phyloP scores from a whole-genome alignment of 2,888 invertebrate species.

The Leptopilina drosophilae region DNA sequence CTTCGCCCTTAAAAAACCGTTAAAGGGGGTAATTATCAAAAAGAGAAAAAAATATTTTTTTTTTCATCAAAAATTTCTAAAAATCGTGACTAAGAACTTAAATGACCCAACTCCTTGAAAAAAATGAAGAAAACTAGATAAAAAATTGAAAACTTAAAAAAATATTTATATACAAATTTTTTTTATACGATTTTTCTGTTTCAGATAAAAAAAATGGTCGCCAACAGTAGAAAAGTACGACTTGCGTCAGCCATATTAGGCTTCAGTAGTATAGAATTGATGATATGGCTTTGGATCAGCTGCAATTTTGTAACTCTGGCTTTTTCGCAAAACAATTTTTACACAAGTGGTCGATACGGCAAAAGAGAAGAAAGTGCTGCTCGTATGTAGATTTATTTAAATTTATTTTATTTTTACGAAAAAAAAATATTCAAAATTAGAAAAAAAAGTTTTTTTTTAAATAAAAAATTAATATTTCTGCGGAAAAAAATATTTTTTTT shows the following conservation, averaged over 20 bases:
- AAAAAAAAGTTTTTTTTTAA: too few relatives aligned
- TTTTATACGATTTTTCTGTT: slow-evolving; percentile 6
- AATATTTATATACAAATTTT: slow-evolving; percentile 5
- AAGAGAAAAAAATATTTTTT: too few relatives aligned
- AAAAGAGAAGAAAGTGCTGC: slow-evolving; percentile 62
- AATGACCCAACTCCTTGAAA: too few relatives aligned
- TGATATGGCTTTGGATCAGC: slow-evolving; percentile 65
- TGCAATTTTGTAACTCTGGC: slow-evolving; percentile 62
- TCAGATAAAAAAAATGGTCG: slow-evolving; percentile 48
- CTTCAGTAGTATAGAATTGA: slow-evolving; percentile 56
- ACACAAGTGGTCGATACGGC: slow-evolving; percentile 65
- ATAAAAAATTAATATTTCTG: too few relatives aligned
- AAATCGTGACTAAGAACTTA: too few relatives aligned
- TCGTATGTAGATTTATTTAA: slow-evolving; percentile 56
- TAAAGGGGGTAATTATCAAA: too few relatives aligned
- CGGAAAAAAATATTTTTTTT: too few relatives aligned
- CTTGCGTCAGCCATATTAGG: slow-evolving; percentile 51
- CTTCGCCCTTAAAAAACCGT: too few relatives aligned
- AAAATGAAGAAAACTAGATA: neutral
- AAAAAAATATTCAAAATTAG: too few relatives aligned
- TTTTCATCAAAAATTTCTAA: too few relatives aligned
- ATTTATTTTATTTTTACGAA: neutral
- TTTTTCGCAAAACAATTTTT: slow-evolving; percentile 63
- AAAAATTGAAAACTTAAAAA: neutral
- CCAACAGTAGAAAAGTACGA: slow-evolving; percentile 56